These are phyloP conservation scores for Eremophila alpestris DNA, from an alignment of 2,797 vertebrate species.

Conservation along the genomic window DNA sequence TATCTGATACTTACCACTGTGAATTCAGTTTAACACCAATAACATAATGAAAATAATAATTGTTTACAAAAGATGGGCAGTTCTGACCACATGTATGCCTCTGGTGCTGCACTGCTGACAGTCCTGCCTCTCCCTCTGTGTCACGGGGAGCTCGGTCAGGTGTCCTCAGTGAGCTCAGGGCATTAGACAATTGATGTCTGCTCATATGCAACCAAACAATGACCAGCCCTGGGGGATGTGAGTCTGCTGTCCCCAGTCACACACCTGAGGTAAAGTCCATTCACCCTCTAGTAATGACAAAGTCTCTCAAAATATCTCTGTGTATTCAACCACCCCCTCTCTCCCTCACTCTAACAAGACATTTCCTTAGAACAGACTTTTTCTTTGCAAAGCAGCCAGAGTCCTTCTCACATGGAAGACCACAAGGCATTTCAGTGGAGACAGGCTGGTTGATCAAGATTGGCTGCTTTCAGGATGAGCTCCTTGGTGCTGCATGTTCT, in stretches of 20 bases:
- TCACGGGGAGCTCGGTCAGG: neutral
- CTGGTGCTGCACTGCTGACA: neutral
- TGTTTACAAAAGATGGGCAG: neutral
- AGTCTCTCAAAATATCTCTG: neutral
- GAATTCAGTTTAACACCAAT: neutral
- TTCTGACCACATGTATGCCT: neutral
- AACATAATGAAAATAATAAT: neutral
- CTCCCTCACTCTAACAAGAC: fast-evolving
- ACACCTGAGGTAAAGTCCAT: neutral
- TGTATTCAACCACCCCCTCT: neutral
- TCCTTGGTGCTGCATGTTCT: neutral
- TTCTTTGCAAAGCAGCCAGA: neutral
- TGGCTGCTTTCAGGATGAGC: neutral
- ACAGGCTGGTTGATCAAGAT: neutral
- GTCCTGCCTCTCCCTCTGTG: neutral
- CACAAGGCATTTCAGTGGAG: neutral
- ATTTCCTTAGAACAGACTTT: neutral
- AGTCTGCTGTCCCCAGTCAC: neutral
- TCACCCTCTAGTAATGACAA: neutral
- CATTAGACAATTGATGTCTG: neutral
- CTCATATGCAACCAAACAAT: neutral
- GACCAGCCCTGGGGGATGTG: fast-evolving
- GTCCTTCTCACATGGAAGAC: neutral
- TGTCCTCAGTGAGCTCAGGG: neutral
- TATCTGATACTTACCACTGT: neutral